Conservation (phyloP, 2,888 invertebrate genomes). For the Orthosia incerta region DNA sequence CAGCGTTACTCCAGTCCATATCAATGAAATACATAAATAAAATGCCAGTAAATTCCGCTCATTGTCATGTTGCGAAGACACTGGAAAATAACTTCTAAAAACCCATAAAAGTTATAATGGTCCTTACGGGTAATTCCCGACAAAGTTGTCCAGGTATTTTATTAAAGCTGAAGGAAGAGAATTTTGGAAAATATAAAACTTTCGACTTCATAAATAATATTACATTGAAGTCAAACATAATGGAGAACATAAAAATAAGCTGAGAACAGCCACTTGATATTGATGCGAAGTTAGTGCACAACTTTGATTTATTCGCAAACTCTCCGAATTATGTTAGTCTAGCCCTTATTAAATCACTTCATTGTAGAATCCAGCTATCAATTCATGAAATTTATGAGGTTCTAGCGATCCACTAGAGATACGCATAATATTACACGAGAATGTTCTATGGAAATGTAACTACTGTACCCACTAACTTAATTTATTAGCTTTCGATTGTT, state of each 20-base stretch:
- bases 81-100: conserved; percentile 36
- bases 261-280: conserved; percentile 55
- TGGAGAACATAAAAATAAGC: conserved; percentile 57
- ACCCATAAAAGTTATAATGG: conserved; percentile 50
- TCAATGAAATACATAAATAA: conserved; percentile 8
- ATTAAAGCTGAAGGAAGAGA: conserved; percentile 37
- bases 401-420: conserved; percentile 47
- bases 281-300: conserved; percentile 45
- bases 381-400: conserved; percentile 59
- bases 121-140: conserved; percentile 36
- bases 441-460: conserved; percentile 27
- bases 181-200: conserved; percentile 53
- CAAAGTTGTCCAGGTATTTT: conserved; percentile 50
- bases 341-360: conserved; percentile 62
- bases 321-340: conserved; percentile 55
- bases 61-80: conserved; percentile 25
- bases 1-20: neutral
- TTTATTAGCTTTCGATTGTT: neutral
- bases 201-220: conserved; percentile 56
- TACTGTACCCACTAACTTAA: neutral
- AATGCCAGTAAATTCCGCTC: neutral
- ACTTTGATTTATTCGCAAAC: conserved; percentile 63
- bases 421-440: conserved; percentile 30
- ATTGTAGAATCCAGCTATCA: conserved; percentile 54
- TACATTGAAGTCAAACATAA: conserved; percentile 47